Percentiles rank a stretch among this genome's conserved stretches.
These are phyloP conservation scores for Mionectes macconnelli DNA, from an alignment of 2,113 vertebrate genomes.

Conservation along the genomic window DNA sequence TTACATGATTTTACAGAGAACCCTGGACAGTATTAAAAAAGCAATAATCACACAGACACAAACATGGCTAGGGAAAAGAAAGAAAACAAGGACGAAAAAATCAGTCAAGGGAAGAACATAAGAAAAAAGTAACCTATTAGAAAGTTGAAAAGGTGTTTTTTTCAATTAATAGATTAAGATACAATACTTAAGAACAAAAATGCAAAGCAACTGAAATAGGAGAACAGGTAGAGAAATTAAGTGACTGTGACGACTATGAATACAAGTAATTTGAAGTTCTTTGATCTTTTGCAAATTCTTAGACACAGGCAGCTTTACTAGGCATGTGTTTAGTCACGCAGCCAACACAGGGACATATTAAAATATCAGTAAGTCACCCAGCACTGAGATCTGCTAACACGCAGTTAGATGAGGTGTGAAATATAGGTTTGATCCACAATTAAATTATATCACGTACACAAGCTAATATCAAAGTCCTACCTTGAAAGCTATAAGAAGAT, in stretches of 20 bases:
- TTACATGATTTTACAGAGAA: not conserved
- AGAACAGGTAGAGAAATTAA: not conserved
- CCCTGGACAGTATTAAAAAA: not conserved
- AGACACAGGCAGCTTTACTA: not conserved
- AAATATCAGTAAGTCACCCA: not conserved
- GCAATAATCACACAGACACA: not conserved
- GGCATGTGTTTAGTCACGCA: not conserved
- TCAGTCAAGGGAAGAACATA: not conserved
- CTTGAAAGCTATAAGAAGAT: not conserved
- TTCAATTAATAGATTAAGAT: too few species aligned
- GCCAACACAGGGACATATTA: not conserved
- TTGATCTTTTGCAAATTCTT: not conserved
- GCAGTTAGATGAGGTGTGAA: not conserved
- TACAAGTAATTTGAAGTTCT: not conserved
- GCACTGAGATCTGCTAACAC: not conserved
- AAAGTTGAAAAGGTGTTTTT: not conserved
- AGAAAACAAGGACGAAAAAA: not conserved
- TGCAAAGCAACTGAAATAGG: not conserved
- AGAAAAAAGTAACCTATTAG: not conserved
- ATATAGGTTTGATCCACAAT: not conserved
- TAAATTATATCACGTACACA: not conserved
- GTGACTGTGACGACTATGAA: not conserved
- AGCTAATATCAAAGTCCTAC: not conserved
- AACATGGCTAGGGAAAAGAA: not conserved
- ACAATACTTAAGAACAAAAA: not conserved